Evolutionary conservation across 2,113 vertebrate genomes (phyloP).

Genomic region (Hippocampus mohnikei): DNA sequence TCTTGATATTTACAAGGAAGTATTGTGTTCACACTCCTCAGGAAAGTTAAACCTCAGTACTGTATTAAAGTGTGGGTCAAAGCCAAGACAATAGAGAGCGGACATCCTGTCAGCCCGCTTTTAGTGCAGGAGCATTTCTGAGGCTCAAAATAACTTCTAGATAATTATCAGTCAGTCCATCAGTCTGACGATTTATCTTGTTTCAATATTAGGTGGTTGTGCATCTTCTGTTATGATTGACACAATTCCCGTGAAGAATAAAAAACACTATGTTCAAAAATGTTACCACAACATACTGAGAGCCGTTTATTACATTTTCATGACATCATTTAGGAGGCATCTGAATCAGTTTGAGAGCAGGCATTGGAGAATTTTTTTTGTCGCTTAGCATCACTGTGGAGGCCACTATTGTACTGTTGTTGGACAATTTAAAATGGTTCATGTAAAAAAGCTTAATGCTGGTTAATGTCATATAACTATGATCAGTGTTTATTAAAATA

Average conservation of each 20-base stretch:
- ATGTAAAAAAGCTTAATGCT: too few relatives aligned
- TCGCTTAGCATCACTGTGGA: background rate
- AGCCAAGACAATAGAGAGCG: conserved; percentile 52
- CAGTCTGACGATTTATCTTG: background rate
- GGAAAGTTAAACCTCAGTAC: conserved; percentile 37
- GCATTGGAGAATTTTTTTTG: background rate
- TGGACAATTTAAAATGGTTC: too few relatives aligned
- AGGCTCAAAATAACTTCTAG: conserved; percentile 11
- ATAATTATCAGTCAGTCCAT: background rate
- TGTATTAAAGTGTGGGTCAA: conserved; percentile 29
- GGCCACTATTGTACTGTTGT: background rate
- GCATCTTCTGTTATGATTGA: background rate
- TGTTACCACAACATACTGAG: background rate
- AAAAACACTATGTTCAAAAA: conserved; percentile 1
- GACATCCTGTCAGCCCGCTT: conserved; percentile 60
- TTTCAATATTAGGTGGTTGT: background rate
- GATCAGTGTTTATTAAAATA: too few relatives aligned
- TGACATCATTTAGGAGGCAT: background rate
- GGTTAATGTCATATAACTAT: too few relatives aligned
- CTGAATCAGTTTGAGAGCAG: background rate
- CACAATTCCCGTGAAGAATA: background rate
- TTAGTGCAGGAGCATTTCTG: conserved; percentile 53
- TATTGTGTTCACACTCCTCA: conserved; percentile 31
- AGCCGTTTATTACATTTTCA: background rate
- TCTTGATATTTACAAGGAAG: conserved; percentile 33